A percentile compares a stretch with the other conserved stretches of the same genome.
Conservation (phyloP, 2,113 vertebrate genomes). For the Rostratula benghalensis region DNA sequence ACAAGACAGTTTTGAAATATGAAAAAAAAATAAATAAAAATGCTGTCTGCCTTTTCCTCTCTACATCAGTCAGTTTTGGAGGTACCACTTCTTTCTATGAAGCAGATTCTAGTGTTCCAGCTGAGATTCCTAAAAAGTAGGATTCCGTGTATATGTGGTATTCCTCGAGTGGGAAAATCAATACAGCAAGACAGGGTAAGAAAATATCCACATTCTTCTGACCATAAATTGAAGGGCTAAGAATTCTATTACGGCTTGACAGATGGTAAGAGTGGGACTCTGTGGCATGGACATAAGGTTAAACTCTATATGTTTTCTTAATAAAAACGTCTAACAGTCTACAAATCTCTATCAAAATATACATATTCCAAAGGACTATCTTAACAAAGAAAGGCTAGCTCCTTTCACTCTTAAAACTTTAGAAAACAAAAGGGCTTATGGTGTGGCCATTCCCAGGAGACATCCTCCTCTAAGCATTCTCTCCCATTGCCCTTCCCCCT, state of each 20-base stretch:
- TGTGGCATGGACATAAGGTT: neutral
- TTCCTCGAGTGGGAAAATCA: neutral
- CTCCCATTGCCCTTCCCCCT: neutral
- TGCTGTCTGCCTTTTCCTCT: neutral
- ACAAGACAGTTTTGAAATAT: neutral
- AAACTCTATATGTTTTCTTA: neutral
- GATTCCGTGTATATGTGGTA: neutral
- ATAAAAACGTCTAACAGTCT: neutral
- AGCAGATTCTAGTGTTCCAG: neutral
- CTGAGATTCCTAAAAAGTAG: neutral
- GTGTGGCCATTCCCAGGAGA: constrained; percentile 29
- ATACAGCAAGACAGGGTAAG: neutral
- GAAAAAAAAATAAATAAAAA: neutral
- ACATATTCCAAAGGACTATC: neutral
- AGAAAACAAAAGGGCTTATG: neutral
- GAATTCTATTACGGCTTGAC: neutral
- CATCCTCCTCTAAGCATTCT: neutral
- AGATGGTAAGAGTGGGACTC: neutral
- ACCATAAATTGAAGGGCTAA: neutral
- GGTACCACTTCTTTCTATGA: neutral
- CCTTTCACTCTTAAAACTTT: neutral
- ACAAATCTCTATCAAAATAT: neutral
- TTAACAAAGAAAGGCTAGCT: neutral
- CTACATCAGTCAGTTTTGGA: neutral
- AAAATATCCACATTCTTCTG: neutral